Percentiles rank a stretch among this genome's conserved stretches.
phyloP scores from a whole-genome alignment of 1,140 invertebrate species.

The Pristionchus pacificus region DNA sequence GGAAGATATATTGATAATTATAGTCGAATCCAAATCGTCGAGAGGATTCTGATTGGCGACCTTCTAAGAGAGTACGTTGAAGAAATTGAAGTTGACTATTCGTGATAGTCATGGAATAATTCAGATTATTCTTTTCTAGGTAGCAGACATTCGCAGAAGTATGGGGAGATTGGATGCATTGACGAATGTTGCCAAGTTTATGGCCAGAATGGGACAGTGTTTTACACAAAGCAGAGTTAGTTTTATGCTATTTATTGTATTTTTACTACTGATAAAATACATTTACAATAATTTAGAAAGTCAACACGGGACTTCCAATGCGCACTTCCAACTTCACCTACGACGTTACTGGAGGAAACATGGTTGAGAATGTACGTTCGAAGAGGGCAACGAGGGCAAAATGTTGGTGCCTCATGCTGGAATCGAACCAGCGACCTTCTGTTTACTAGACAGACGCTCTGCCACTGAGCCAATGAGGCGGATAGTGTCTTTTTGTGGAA shows the following conservation, averaged over 20 bases:
- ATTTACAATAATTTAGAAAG: conserved; percentile 20
- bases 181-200: conserved; percentile 49
- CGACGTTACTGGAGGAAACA: conserved; percentile 26
- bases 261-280: background rate
- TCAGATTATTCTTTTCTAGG: too few relatives aligned
- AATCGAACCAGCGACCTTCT: conserved; percentile 39
- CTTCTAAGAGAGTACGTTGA: too few relatives aligned
- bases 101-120: too few relatives aligned
- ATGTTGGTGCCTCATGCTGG: background rate
- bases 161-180: conserved; percentile 24
- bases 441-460: conserved; percentile 50
- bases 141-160: too few relatives aligned
- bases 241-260: too few relatives aligned
- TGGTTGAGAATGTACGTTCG: conserved; percentile 9
- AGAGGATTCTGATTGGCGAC: too few relatives aligned
- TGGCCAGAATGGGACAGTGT: conserved; percentile 53
- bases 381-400: background rate
- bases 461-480: conserved; percentile 47
- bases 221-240: too few relatives aligned
- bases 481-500: too few relatives aligned
- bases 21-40: too few relatives aligned
- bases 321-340: conserved; percentile 5
- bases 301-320: background rate
- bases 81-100: too few relatives aligned
- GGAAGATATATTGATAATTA: too few relatives aligned